These are phyloP conservation scores for Macropis europaea DNA, from an alignment of 2,888 invertebrate genomes.

Conservation along the genomic window DNA sequence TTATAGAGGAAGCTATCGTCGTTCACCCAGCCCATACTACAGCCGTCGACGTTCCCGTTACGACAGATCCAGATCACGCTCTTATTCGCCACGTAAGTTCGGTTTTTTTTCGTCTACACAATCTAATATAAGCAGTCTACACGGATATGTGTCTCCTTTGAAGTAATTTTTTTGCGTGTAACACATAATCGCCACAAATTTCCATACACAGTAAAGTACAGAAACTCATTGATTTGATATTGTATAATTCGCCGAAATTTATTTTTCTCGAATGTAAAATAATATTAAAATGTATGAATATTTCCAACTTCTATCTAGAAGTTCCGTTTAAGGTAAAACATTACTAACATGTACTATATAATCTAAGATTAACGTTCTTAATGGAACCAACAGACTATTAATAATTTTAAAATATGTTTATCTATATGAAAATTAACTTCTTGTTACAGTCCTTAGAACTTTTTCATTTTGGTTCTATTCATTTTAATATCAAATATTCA, in stretches of 20 bases:
- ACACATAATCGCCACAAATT: slow-evolving; percentile 6
- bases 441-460: too few relatives aligned
- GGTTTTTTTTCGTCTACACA: slow-evolving; percentile 37
- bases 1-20: slow-evolving; percentile 82
- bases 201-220: slow-evolving; percentile 10
- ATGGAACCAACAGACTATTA: not conserved
- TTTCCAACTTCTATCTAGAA: not conserved
- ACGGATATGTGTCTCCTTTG: slow-evolving; percentile 67
- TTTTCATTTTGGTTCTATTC: too few relatives aligned
- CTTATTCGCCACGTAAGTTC: slow-evolving; percentile 91
- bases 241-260: slow-evolving; percentile 43
- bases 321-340: not conserved
- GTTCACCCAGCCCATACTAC: slow-evolving; percentile 88
- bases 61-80: slow-evolving; percentile 88
- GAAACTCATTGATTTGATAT: slow-evolving; percentile 54
- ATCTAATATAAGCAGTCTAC: slow-evolving; percentile 70
- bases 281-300: not conserved
- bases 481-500: not conserved
- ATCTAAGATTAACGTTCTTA: not conserved
- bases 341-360: not conserved
- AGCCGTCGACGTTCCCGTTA: slow-evolving; percentile 84
- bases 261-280: not conserved
- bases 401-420: not conserved
- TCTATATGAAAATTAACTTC: not conserved
- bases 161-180: slow-evolving; percentile 23